A percentile compares a stretch with the other conserved stretches of the same genome.
Conservation (phyloP, 2,797 vertebrate genomes). For the Orientallactaga sibirica region DNA sequence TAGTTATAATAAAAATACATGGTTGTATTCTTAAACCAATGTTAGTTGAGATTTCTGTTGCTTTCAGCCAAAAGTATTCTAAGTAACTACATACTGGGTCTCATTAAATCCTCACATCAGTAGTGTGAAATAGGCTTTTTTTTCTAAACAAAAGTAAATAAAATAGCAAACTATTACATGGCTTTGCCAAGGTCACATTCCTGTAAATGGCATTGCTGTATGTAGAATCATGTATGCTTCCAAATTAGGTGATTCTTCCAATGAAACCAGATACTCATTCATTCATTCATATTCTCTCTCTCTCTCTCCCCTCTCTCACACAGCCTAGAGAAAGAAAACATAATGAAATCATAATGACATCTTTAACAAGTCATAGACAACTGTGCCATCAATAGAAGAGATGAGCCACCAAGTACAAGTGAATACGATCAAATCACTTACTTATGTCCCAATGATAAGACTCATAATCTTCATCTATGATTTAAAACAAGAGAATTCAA, state of each 20-base stretch:
- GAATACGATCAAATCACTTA: background rate
- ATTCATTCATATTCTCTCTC: too few relatives aligned
- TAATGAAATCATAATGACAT: constrained; percentile 54
- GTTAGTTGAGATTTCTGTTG: constrained; percentile 59
- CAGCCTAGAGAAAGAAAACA: constrained; percentile 53
- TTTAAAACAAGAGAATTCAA: constrained; percentile 23
- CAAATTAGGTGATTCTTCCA: constrained; percentile 65
- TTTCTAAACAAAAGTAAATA: constrained; percentile 46
- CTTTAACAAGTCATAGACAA: constrained; percentile 21
- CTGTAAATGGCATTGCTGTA: constrained; percentile 56
- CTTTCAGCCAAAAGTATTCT: constrained; percentile 52
- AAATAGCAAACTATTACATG: constrained; percentile 53
- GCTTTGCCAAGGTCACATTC: constrained; percentile 67
- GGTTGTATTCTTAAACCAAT: constrained; percentile 53
- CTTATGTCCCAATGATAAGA: constrained; percentile 19
- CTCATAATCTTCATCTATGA: background rate
- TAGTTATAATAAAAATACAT: constrained; percentile 46
- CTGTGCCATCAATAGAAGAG: background rate
- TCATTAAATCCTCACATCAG: constrained; percentile 72
- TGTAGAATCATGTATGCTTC: constrained; percentile 64
- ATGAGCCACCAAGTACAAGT: background rate
- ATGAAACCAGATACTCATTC: constrained; percentile 16
- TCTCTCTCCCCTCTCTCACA: too few relatives aligned
- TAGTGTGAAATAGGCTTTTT: constrained; percentile 49
- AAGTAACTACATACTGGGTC: constrained; percentile 59